Evolutionary conservation across 2,797 vertebrate species (phyloP).

Genomic region (Phaenicophaeus curvirostris): DNA sequence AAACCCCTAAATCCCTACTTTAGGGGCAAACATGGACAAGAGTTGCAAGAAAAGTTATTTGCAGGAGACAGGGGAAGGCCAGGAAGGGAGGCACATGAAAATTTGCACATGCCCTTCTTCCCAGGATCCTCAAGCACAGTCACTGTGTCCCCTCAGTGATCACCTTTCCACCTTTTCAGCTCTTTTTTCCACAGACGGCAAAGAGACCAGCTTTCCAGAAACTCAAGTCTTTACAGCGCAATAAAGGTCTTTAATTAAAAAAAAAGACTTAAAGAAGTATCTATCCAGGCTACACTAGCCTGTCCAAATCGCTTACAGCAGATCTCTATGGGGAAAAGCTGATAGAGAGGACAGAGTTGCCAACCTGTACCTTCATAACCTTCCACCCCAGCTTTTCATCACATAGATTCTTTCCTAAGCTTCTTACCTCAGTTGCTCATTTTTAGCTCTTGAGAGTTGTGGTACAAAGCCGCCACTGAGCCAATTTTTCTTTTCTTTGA

Average conservation of each 20-base stretch:
- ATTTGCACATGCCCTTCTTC: background rate
- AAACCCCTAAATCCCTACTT: background rate
- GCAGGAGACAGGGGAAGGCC: background rate
- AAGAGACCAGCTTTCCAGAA: background rate
- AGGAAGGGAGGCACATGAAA: background rate
- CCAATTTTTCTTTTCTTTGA: background rate
- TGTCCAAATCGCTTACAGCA: background rate
- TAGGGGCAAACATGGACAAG: background rate
- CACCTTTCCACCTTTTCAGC: background rate
- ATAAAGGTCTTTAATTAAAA: background rate
- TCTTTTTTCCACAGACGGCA: background rate
- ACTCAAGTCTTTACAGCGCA: background rate
- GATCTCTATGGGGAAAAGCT: background rate
- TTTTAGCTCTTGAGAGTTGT: background rate
- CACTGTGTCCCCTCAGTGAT: background rate
- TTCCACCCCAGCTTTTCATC: background rate
- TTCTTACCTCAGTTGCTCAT: background rate
- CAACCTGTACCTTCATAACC: background rate
- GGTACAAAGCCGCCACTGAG: background rate
- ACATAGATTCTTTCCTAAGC: background rate
- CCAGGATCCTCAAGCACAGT: background rate
- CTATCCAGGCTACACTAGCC: background rate
- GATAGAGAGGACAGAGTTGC: background rate
- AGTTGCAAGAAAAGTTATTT: background rate
- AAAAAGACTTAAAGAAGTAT: background rate